Evolutionary conservation across 2,113 vertebrate species (phyloP).

Genomic region (Fulica atra): DNA sequence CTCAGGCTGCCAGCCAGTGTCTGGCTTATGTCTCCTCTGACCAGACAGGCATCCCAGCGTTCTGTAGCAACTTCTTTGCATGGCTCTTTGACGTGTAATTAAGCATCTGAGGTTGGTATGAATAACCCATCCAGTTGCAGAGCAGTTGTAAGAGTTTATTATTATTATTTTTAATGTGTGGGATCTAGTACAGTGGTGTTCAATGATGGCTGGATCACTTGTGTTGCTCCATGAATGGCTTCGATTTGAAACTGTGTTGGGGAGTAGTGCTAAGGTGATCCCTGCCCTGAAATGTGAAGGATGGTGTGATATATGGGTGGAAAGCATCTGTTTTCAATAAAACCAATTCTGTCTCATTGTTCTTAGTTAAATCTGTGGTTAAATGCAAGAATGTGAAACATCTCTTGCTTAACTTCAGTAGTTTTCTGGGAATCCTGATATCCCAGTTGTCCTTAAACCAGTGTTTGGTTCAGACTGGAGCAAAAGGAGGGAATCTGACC

Average conservation of each 20-base stretch:
- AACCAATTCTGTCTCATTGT: neutral
- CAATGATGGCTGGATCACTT: neutral
- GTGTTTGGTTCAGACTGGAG: neutral
- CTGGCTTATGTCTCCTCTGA: slow-evolving; percentile 28
- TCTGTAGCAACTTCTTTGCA: neutral
- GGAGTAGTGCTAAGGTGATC: neutral
- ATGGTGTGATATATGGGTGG: neutral
- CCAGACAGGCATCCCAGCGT: neutral
- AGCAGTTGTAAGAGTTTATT: neutral
- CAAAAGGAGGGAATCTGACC: neutral
- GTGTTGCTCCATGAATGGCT: neutral
- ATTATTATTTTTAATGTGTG: neutral
- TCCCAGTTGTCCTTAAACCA: neutral
- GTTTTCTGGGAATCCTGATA: neutral
- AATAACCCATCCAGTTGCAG: neutral
- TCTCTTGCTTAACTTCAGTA: neutral
- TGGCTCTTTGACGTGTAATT: neutral
- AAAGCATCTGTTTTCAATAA: neutral
- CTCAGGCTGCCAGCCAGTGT: slow-evolving; percentile 4
- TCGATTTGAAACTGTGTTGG: accelerated
- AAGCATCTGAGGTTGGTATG: neutral
- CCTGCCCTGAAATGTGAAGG: neutral
- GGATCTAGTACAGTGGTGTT: accelerated
- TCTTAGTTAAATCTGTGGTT: neutral
- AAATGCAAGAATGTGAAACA: neutral